Base-by-base conservation (phyloP, 2,113 vertebrate genomes). In the Bufo bufo region DNA sequence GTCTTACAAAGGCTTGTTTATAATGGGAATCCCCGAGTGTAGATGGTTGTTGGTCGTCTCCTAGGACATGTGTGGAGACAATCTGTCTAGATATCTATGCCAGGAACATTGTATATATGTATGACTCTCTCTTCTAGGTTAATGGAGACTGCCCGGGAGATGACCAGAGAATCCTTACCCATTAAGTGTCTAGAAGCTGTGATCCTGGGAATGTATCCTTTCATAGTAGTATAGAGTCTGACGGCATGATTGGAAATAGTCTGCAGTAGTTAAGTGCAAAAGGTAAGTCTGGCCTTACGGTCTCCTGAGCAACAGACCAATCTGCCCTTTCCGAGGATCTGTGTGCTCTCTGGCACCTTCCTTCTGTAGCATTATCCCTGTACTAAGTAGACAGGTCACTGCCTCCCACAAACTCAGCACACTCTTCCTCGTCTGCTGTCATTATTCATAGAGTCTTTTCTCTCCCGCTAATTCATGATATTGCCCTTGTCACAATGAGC, bases 181-280 rank as follows among this genome's bases (percentile, higher is more conserved):
- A 99, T 99, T 93, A 99, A 99, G 96, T 99, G 98, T 93, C 97
- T 99, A 78, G 98, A 99, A 94, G 98, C 98, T 17, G 98, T 99
- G 91, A 98, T 99, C 94, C 92, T 99, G 94, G 97, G 97, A 92
- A 96, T 99, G 98, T 99, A 99, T 99, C 98, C 97, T 99, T 96
- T 91, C 12, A 1, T 2, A 6, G 23, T 3, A 86, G 45, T 47
- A n/a, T 10, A 54, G 77, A 6, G 54, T 80, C 23, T 19, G 78
- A 43, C n/a, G 75, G 50, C 52, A 58, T 80, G n/a, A 58, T 49
- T 50, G 16, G 33, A 33, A 33, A 33, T 33, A 33, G 33, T 50
- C 72, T 20, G 14, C 17, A 20, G 17, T 75, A 20, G 7, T 20
- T 75, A 75, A 20, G 8, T 75, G 16, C 17, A 11, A 50, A 20